Evolutionary conservation across 2,113 vertebrate genomes (phyloP), one percentile per base, ranked within the genome.

Genomic region (Chrysochloris asiatica): DNA sequence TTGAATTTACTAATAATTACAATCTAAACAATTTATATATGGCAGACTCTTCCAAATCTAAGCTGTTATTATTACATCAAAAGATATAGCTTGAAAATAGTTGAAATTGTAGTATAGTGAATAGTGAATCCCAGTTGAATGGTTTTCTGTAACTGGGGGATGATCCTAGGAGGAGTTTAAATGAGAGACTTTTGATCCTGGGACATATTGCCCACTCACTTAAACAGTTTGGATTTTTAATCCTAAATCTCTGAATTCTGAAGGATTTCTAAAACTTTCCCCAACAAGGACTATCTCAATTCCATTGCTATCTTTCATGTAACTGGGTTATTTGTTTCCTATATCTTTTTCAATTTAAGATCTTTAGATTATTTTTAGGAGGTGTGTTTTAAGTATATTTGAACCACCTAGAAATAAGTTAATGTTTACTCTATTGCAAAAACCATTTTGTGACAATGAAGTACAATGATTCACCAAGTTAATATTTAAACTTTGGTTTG

Each of bases 191-290:
- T 96, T 85, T 79, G 45, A 92, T 92, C 77, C 30, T 2, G 75
- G 72, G 38, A 30, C 16, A 14, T 75, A 75, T 79, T 88, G 36
- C 11, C 54, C 36, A 61, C 9, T 4, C 30, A 75, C 45, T 88
- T 4, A n/a, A 84, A 33, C 5, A 50, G 24, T 61, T 76, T 12
- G 75, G 6, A 63, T 50, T 73, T 86, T 95, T 83, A 93, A 82
- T 93, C 61, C 50, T 69, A 81, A 78, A 69, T 93, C 30, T 7
- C 59, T 91, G 87, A 82, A 69, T 85, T 28, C 6, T n/a, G 38
- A 52, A 93, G 69, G 82, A 89, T 77, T 86, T 80, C 52, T 92
- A 81, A 92, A 88, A 36, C 28, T 13, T 93, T 67, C 14, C 24
- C 14, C 13, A 48, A 73, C 13, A 77, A 61, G 59, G 21, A 45